A percentile compares a stretch with the other conserved stretches of the same genome.
phyloP scores from a whole-genome alignment of 2,888 invertebrate genomes.

The Polylopha cassiicola region DNA sequence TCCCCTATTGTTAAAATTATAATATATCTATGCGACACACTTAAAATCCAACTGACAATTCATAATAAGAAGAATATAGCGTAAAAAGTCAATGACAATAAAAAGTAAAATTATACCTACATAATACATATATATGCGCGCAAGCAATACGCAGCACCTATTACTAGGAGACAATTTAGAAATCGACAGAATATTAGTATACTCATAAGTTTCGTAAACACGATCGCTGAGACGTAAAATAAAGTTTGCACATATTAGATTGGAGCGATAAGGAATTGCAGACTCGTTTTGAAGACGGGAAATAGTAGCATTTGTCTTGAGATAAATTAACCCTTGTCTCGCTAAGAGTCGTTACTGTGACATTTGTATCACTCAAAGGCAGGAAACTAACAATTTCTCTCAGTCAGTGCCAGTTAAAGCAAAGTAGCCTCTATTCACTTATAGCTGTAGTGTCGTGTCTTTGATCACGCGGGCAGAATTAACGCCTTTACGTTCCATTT shows the following conservation, averaged over 20 bases:
- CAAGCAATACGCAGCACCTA: no score
- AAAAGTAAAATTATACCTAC: no score
- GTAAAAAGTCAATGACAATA: no score
- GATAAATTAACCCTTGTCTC: slow-evolving; percentile 60
- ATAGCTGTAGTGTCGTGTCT: slow-evolving; percentile 13
- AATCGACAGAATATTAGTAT: no score
- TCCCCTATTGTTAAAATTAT: no score
- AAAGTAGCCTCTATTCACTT: slow-evolving; percentile 37
- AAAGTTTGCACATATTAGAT: slow-evolving; percentile 16
- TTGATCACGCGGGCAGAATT: slow-evolving; percentile 4
- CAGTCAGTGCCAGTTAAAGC: slow-evolving; percentile 55
- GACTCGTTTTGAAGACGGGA: slow-evolving; percentile 22
- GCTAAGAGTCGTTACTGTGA: slow-evolving; percentile 47
- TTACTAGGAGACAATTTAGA: no score
- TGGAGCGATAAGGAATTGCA: slow-evolving; percentile 17
- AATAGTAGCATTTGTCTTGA: slow-evolving; percentile 40
- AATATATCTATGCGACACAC: no score
- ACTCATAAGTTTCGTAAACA: slow-evolving; percentile 9
- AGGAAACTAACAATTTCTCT: slow-evolving; percentile 63
- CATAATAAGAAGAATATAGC: no score
- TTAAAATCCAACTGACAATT: no score
- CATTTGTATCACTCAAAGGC: slow-evolving; percentile 58
- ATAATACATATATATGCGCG: no score
- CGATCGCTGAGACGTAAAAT: slow-evolving; percentile 19
- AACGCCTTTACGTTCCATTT: no score